Evolutionary conservation across 2,113 vertebrate species (phyloP), one percentile per base, ranked within the genome.

Genomic region (Gymnobelideus leadbeateri): DNA sequence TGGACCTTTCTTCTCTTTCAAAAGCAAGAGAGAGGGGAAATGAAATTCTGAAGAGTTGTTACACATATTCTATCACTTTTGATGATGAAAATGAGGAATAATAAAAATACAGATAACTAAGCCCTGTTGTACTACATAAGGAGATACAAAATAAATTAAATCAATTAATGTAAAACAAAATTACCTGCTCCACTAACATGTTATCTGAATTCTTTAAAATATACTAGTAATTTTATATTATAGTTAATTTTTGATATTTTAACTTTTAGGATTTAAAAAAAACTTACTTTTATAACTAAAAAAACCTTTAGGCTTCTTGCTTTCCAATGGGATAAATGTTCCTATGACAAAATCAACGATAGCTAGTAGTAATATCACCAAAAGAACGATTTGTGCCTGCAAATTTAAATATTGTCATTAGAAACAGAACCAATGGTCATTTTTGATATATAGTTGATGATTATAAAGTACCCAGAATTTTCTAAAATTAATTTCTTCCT

Each of bases 301-400:
- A 97, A 99, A 99, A 91, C 99, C 99, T 96, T 96, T 93, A 46
- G 99, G 49, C 97, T 99, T 98, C 98, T 99, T 99, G 53, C 98
- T 98, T 28, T 99, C 98, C 61, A 99, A 23, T 68, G 99, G 97
- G 97, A 99, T 99, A 98, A 99, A 99, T 31, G 99, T 98, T 96
- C 99, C 99, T 90, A 99, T 99, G 90, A 99, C 98, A 95, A 99
- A 99, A 98, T 99, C 99, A 96, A 98, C 97, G 96, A 99, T 99
- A 90, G 99, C 99, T 57, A 99, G 93, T 92, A 99, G 95, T 21
- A 99, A 98, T 97, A 99, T 99, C 95, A 99, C 89, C 91, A 99
- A 98, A 92, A 99, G 98, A 97, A 99, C 99, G 98, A 99, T 99
- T 98, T 99, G 99, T 91, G 99, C 99, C 99, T 99, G 97, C 91